phyloP scores from a whole-genome alignment of 2,888 invertebrate genomes.

The Agonopterix arenella region DNA sequence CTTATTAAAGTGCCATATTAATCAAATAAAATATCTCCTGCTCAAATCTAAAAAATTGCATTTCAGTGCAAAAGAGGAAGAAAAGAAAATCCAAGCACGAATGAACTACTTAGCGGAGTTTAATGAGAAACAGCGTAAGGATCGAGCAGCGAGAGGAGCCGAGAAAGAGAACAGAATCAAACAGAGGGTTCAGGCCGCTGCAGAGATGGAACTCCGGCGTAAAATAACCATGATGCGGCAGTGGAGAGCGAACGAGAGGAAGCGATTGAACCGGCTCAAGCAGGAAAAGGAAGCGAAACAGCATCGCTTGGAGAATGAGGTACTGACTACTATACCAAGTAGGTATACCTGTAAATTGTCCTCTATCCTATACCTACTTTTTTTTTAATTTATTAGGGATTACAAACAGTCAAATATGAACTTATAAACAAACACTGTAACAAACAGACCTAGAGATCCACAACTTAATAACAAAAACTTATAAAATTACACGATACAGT shows the following conservation, averaged over 20 bases:
- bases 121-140: conserved; percentile 50
- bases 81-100: conserved; percentile 49
- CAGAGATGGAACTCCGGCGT: conserved; percentile 58
- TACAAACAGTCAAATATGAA: too few relatives aligned
- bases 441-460: too few relatives aligned
- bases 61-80: conserved; percentile 57
- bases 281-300: conserved; percentile 46
- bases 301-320: neutral
- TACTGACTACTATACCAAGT: neutral
- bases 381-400: too few relatives aligned
- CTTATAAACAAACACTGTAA: too few relatives aligned
- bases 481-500: too few relatives aligned
- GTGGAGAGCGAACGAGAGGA: conserved; percentile 62
- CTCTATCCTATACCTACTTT: too few relatives aligned
- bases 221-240: conserved; percentile 65
- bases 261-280: conserved; percentile 44
- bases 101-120: conserved; percentile 57
- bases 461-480: too few relatives aligned
- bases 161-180: conserved; percentile 49
- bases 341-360: too few relatives aligned
- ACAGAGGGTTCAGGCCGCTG: conserved; percentile 61
- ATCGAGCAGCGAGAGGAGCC: conserved; percentile 38
- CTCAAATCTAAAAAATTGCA: too few relatives aligned
- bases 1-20: too few relatives aligned
- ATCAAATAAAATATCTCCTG: too few relatives aligned